Evolutionary conservation across 2,888 invertebrate species (phyloP).

Genomic region (Rhingia campestris): DNA sequence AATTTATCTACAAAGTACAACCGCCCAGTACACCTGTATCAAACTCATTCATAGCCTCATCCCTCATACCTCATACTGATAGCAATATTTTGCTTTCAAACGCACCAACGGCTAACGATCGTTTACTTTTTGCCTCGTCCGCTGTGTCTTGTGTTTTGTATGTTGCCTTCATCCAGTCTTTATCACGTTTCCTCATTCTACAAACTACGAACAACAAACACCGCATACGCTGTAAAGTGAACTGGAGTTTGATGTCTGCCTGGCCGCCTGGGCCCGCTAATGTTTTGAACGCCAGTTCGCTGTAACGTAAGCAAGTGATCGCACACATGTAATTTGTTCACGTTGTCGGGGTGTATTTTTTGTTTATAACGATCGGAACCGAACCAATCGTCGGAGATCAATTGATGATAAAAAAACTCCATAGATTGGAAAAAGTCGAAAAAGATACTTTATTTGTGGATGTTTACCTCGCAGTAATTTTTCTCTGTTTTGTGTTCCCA

Average conservation of each 20-base stretch:
- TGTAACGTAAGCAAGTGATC: constrained; percentile 71
- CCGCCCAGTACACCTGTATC: constrained; percentile 45
- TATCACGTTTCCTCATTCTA: constrained; percentile 45
- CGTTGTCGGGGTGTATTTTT: constrained; percentile 7
- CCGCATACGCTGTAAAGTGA: not conserved
- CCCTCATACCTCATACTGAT: not conserved
- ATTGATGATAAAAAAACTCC: constrained; percentile 4
- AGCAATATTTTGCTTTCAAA: constrained; percentile 35
- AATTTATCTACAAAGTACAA: constrained; percentile 44
- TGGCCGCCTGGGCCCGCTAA: constrained; percentile 29
- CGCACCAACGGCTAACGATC: constrained; percentile 50
- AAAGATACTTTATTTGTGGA: constrained; percentile 21
- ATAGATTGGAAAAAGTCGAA: constrained; percentile 10
- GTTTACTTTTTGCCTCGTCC: constrained; percentile 35
- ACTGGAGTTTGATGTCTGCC: constrained; percentile 44
- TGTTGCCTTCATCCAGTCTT: constrained; percentile 35
- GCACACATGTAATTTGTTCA: constrained; percentile 31
- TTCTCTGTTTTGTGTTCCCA: constrained; percentile 16
- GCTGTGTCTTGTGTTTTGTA: not conserved
- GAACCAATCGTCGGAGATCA: constrained; percentile 28
- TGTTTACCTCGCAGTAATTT: constrained; percentile 29
- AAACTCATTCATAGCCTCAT: constrained; percentile 38
- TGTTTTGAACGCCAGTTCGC: constrained; percentile 63
- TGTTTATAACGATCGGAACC: constrained; percentile 39
- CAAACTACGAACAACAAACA: constrained; percentile 36